phyloP scores from a whole-genome alignment of 1,140 invertebrate genomes.

The Caenorhabditis elegans region DNA sequence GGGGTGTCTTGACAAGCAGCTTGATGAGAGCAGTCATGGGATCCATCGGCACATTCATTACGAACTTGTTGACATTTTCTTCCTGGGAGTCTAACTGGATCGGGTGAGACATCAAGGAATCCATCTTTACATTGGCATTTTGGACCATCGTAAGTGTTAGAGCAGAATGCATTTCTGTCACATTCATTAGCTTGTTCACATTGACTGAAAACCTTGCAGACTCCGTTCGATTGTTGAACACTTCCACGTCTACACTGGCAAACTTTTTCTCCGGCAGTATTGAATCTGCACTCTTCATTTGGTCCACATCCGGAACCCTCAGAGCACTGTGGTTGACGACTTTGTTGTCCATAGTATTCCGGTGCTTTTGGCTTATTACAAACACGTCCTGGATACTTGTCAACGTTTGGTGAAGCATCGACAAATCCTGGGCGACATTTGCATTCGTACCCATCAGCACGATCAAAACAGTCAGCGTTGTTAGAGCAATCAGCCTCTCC shows the following conservation, averaged over 20 bases:
- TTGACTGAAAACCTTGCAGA: slow-evolving; percentile 38
- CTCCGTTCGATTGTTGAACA: slow-evolving; percentile 41
- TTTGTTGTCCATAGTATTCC: slow-evolving; percentile 32
- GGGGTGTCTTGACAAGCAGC: slow-evolving; percentile 66
- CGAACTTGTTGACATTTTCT: slow-evolving; percentile 62
- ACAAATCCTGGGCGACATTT: slow-evolving; percentile 57
- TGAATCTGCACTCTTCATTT: slow-evolving; percentile 46
- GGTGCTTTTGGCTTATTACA: slow-evolving; percentile 60
- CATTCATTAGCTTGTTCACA: slow-evolving; percentile 51
- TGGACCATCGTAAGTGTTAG: slow-evolving; percentile 61
- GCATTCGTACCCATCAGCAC: slow-evolving; percentile 55
- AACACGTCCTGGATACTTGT: slow-evolving; percentile 62
- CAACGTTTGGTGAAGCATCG: slow-evolving; percentile 62
- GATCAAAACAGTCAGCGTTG: slow-evolving; percentile 48
- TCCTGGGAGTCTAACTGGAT: slow-evolving; percentile 59
- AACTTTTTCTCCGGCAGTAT: slow-evolving; percentile 31
- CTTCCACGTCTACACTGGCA: slow-evolving; percentile 49
- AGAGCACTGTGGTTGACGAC: slow-evolving; percentile 42
- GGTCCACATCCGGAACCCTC: slow-evolving; percentile 46
- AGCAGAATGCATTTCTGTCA: slow-evolving; percentile 63
- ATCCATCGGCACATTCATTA: slow-evolving; percentile 64
- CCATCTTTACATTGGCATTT: slow-evolving; percentile 59
- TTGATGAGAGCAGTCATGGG: slow-evolving; percentile 62
- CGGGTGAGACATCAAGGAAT: slow-evolving; percentile 59
- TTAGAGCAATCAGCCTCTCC: slow-evolving; percentile 42